Base-by-base conservation (phyloP, 2,113 vertebrate species). In the Hippocampus guttulatus region DNA sequence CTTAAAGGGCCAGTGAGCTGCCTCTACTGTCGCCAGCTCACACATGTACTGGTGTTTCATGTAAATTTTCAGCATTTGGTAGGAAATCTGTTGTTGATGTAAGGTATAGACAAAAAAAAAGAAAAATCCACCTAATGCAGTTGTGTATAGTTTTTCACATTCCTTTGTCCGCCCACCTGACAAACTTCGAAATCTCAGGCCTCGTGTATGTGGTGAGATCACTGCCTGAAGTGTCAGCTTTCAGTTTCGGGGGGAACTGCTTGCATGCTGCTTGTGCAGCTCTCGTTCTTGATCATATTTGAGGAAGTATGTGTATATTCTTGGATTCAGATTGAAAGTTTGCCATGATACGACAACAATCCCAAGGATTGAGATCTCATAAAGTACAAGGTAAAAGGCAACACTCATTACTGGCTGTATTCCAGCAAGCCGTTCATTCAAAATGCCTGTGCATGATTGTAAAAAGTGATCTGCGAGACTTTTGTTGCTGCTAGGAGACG, bases 161-260 rank as follows among this genome's bases (percentile, higher is more conserved):
- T 81, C 80, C 66, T 84, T 78, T 78, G 63, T 64, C 72, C 70
- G 62, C 40, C 33, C 73, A 63, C 55, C 77, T 74, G 83, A 84
- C 78, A 83, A 33, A 55, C 74, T 61, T 23, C 83, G 85, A 69
- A 66, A 71, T 85, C 83, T 85, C 27, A 57, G 73, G 8, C 69
- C 16, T 3, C 8, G 8, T 69, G 55, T 30, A 73, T 64, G 74
- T 68, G 84, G 83, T 86, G 81, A 85, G 82, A 77, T 88, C 88
- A 82, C 68, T 3, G 11, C 41, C 14, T 83, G 82, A 87, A 81
- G 51, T 83, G 84, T 85, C 38, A 60, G 74, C 67, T 51, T 8
- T 52, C 74, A 51, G 54, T 16, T 77, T 70, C 75, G 76, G 78
- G 70, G 70, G 64, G 79, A 84, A 86, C 75, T 63, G 21, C 40